Percentiles rank a stretch among this genome's conserved stretches.
Conservation (phyloP, 2,113 vertebrate species). For the Tragulus kanchil region DNA sequence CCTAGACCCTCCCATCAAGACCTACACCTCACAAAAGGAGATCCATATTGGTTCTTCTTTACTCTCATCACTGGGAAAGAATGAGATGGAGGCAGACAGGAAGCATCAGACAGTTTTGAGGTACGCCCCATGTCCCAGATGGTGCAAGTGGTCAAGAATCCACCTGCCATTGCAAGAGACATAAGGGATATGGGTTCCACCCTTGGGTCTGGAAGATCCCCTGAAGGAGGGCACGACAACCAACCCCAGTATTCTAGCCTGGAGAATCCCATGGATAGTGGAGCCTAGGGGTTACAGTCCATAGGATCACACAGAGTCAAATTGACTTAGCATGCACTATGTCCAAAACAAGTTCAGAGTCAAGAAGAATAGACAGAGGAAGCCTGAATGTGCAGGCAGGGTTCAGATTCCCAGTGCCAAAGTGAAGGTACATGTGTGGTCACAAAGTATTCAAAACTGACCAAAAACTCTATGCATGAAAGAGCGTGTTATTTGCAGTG, state of each 20-base stretch:
- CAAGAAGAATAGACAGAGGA: neutral
- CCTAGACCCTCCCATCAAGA: neutral
- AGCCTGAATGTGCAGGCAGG: neutral
- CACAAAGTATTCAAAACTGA: neutral
- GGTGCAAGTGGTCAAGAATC: neutral
- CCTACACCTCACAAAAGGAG: neutral
- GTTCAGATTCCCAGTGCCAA: neutral
- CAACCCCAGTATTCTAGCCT: neutral
- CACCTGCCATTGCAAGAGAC: neutral
- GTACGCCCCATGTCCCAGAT: neutral
- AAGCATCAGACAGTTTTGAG: neutral
- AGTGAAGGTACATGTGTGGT: neutral
- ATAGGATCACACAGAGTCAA: neutral
- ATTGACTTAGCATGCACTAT: neutral
- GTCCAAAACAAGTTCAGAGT: neutral
- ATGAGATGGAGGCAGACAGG: neutral
- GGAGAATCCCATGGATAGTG: neutral
- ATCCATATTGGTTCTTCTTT: neutral
- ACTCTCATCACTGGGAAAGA: neutral
- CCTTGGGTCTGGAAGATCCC: neutral
- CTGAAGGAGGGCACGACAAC: neutral
- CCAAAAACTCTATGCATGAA: neutral
- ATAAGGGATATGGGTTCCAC: neutral
- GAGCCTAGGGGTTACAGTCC: neutral
- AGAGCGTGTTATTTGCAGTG: neutral